Evolutionary conservation across 2,888 invertebrate genomes (phyloP), one percentile per base, ranked within the genome.

Genomic region (Drosophila bunnanda): DNA sequence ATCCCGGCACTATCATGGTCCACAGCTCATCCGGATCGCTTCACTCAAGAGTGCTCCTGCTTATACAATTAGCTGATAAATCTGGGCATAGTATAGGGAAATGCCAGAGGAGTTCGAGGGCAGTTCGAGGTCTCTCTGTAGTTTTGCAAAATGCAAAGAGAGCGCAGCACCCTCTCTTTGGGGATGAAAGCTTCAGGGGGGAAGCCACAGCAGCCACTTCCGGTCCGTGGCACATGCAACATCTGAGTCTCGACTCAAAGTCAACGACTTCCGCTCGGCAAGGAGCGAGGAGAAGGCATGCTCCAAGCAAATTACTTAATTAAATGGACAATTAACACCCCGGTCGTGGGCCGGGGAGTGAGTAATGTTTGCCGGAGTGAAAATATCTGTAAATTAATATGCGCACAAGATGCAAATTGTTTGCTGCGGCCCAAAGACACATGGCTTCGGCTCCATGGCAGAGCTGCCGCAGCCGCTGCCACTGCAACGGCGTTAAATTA

Each of bases 311-410:
- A 90, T 90, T 90, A 90, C 89, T 90, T 90, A 90, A 90, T 90
- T 90, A 89, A 89, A 82, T 79, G 89, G 80, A 80, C 87, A 90
- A 90, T 90, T 90, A 90, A 90, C 90, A 90, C 90, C 89, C 87
- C 77, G 77, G 73, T 66, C 77, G 59, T 54, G 68, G 69, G 38
- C 28, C 74, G 66, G 39, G 62, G 76, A 77, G 69, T 89, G 77
- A 89, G 67, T 89, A 87, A 87, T 89, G 86, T 80, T 77, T 54
- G 78, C 86, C 85, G 78, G 76, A 89, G 77, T 61, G 75, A 88
- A 81, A 84, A 84, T 87, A 88, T 88, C 75, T 88, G 89, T 83
- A 88, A 88, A 88, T 83, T 87, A 88, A 88, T 88, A 84, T 83
- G 87, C 89, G 85, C 87, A 86, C 84, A 89, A 88, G 83, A 88